Evolutionary conservation across 2,888 invertebrate genomes (phyloP).

Genomic region (Lampropteryx suffumata): DNA sequence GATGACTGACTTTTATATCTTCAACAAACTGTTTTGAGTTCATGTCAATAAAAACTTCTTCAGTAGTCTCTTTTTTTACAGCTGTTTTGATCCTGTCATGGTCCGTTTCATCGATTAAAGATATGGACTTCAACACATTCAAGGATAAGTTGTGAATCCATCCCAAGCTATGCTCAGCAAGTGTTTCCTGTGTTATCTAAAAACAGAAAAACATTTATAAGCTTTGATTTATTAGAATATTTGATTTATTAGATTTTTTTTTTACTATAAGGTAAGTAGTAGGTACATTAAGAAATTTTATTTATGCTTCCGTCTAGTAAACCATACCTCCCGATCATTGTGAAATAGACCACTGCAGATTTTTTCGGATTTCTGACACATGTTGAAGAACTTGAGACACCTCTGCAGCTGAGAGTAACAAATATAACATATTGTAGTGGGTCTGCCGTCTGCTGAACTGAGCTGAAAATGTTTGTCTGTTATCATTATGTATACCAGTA

Average conservation of each 20-base stretch:
- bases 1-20: neutral
- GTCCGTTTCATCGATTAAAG: neutral
- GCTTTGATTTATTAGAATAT: too few relatives aligned
- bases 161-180: slow-evolving; percentile 11
- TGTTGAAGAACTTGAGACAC: slow-evolving; percentile 13
- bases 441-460: neutral
- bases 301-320: too few relatives aligned
- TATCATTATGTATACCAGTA: too few relatives aligned
- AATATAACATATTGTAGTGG: slow-evolving; percentile 15
- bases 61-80: slow-evolving; percentile 5
- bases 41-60: slow-evolving; percentile 3
- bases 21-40: slow-evolving; percentile 2
- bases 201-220: neutral
- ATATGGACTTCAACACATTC: slow-evolving; percentile 3
- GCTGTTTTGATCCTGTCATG: neutral
- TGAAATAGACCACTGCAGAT: slow-evolving; percentile 11
- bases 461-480: neutral
- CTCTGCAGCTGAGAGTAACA: slow-evolving; percentile 12
- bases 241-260: too few relatives aligned
- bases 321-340: slow-evolving; percentile 4
- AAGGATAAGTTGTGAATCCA: slow-evolving; percentile 15
- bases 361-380: slow-evolving; percentile 22
- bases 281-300: too few relatives aligned
- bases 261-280: too few relatives aligned
- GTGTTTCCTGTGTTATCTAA: slow-evolving; percentile 8